Evolutionary conservation across 92 coral and sea anemone species (phyloP).

Genomic region (Actinostola sp.): DNA sequence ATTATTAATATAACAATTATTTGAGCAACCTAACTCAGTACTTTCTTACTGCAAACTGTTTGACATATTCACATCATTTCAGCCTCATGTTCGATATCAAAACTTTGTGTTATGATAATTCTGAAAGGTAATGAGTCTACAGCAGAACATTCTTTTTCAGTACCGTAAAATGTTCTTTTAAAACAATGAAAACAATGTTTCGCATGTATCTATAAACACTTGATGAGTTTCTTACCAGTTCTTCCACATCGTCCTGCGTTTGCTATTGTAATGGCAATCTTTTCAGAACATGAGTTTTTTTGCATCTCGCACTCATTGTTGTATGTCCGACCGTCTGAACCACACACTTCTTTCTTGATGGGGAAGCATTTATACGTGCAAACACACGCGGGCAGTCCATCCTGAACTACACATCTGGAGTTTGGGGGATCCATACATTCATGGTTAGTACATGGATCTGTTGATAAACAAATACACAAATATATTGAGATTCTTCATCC

Average conservation of each 20-base stretch:
- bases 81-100: no score
- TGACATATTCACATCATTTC: no score
- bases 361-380: constrained; percentile 17
- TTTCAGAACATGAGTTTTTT: constrained; percentile 4
- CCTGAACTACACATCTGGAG: constrained; percentile 1
- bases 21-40: no score
- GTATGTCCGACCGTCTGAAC: constrained; percentile 24
- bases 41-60: no score
- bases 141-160: no score
- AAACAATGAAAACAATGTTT: no score
- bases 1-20: no score
- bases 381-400: constrained; percentile 1
- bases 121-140: no score
- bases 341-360: constrained; percentile 5
- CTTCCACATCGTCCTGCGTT: constrained; percentile 12
- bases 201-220: background rate
- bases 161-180: no score
- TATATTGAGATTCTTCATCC: no score
- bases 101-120: no score
- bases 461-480: background rate
- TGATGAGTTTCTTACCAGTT: background rate
- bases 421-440: background rate
- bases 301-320: constrained; percentile 11
- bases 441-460: constrained; percentile 22
- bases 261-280: background rate